These are phyloP conservation scores for Diarsia rubi DNA, from an alignment of 2,888 invertebrate genomes.

Conservation along the genomic window DNA sequence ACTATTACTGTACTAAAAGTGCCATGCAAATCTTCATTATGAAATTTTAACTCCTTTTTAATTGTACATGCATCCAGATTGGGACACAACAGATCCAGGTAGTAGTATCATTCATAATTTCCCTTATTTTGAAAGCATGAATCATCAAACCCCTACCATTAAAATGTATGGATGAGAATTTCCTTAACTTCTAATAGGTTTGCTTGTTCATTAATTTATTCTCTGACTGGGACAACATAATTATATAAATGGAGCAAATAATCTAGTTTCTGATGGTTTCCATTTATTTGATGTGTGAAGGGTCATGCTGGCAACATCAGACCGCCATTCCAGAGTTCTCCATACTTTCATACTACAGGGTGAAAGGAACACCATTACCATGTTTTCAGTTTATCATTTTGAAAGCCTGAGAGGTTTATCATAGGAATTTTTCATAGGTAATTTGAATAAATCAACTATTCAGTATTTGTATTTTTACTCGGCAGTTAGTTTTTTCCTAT, in stretches of 20 bases:
- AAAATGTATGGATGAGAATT: neutral
- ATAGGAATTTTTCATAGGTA: no score
- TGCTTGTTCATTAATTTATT: neutral
- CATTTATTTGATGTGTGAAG: neutral
- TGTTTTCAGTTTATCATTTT: no score
- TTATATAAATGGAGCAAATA: neutral
- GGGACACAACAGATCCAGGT: conserved; percentile 89
- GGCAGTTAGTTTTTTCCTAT: no score
- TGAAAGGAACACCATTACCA: no score
- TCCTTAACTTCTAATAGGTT: neutral
- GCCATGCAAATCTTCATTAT: neutral
- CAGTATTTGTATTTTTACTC: no score
- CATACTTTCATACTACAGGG: neutral
- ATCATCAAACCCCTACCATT: neutral
- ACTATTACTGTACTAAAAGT: neutral
- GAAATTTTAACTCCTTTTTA: conserved; percentile 38
- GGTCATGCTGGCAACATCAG: neutral
- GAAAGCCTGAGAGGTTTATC: no score
- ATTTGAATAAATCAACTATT: no score
- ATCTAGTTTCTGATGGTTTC: neutral
- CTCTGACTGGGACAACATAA: neutral
- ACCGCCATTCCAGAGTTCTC: no score
- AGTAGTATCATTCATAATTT: conserved; percentile 75
- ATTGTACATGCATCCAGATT: conserved; percentile 83
- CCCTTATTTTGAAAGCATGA: conserved; percentile 17